A percentile compares a stretch with the other conserved stretches of the same genome.
Conservation (phyloP, 2,113 vertebrate species). For the Mobula birostris region DNA sequence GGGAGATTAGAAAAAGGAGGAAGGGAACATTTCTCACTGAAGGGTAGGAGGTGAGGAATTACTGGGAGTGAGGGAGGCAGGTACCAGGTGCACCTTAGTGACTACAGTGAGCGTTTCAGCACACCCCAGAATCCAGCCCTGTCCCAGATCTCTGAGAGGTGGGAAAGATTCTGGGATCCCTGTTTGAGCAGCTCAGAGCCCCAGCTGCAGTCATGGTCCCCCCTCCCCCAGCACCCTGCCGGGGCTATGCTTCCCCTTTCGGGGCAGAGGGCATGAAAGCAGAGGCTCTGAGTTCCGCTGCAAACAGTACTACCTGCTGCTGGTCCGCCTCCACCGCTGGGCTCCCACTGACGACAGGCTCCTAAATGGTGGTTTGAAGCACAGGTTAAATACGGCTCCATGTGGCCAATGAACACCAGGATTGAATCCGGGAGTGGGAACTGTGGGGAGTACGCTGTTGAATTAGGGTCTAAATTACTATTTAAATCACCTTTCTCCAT, state of each 20-base stretch:
- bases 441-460: no score
- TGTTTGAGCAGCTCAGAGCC: not conserved
- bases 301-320: not conserved
- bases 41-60: not conserved
- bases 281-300: not conserved
- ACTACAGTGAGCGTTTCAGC: not conserved
- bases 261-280: no score
- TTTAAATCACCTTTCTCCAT: no score
- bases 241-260: not conserved
- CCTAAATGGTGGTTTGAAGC: not conserved
- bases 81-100: not conserved
- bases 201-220: not conserved
- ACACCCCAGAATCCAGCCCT: not conserved
- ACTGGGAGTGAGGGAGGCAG: not conserved
- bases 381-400: not conserved
- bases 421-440: no score
- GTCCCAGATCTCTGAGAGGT: not conserved
- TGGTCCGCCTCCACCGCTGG: not conserved
- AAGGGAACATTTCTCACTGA: no score
- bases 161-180: slow-evolving; percentile 1
- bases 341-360: not conserved
- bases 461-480: no score
- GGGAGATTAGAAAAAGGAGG: no score
- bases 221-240: no score
- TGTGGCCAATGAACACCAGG: not conserved